A percentile compares a stretch with the other conserved stretches of the same genome.
Evolutionary conservation across 2,797 vertebrate genomes (phyloP).

Genomic region (Microtus agrestis): DNA sequence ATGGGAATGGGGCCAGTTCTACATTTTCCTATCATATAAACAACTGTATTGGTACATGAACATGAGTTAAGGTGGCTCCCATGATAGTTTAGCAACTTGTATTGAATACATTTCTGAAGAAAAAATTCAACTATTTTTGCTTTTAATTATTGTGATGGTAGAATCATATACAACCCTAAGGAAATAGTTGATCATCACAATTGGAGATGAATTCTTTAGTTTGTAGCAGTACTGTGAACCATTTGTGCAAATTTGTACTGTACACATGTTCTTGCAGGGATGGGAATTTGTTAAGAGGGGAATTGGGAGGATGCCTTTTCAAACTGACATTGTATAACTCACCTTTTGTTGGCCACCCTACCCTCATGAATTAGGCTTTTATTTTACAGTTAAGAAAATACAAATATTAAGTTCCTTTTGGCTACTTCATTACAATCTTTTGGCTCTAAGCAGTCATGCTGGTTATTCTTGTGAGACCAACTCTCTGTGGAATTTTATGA

Average conservation of each 20-base stretch:
- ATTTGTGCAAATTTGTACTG: neutral
- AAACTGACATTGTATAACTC: neutral
- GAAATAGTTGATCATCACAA: neutral
- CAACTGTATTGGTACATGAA: neutral
- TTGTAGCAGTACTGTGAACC: neutral
- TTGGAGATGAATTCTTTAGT: neutral
- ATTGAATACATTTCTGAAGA: neutral
- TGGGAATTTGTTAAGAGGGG: neutral
- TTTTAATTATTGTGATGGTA: constrained; percentile 6
- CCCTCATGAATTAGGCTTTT: neutral
- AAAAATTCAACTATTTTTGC: neutral
- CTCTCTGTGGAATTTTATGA: neutral
- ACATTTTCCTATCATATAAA: neutral
- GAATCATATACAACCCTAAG: neutral
- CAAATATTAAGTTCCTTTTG: neutral
- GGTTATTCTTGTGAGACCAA: neutral
- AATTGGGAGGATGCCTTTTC: neutral
- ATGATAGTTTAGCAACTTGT: neutral
- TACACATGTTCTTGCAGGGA: neutral
- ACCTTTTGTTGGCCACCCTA: neutral
- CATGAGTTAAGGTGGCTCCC: constrained; percentile 14
- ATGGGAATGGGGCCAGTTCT: neutral
- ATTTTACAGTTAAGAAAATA: constrained; percentile 24
- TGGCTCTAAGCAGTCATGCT: neutral
- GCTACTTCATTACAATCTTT: neutral